Evolutionary conservation across 2,888 invertebrate genomes (phyloP).

Genomic region (Stenolophus ochropezus): DNA sequence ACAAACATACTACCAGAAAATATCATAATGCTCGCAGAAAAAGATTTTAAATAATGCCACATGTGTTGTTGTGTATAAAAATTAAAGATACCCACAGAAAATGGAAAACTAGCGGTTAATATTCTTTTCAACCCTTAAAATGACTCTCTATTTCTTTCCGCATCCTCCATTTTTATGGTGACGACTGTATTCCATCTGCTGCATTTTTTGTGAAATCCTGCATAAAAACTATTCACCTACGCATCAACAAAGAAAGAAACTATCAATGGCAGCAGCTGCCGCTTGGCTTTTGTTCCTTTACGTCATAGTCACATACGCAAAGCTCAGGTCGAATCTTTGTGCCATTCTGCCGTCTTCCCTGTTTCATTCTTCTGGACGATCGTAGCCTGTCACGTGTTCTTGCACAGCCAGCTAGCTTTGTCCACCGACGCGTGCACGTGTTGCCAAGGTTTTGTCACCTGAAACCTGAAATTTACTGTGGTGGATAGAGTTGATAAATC

Average conservation of each 20-base stretch:
- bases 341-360: conserved; percentile 2
- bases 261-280: conserved; percentile 32
- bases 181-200: not conserved
- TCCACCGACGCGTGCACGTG: conserved; percentile 5
- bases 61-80: no score
- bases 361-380: not conserved
- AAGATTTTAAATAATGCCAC: no score
- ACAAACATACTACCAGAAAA: no score
- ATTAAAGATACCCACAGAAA: no score
- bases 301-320: conserved; percentile 38
- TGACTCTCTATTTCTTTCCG: not conserved
- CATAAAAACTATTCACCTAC: conserved; percentile 35
- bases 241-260: conserved; percentile 11
- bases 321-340: conserved; percentile 26
- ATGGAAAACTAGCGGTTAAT: no score
- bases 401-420: not conserved
- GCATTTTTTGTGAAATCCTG: conserved; percentile 18
- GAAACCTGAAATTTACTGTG: not conserved
- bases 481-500: not conserved
- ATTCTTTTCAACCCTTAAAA: no score
- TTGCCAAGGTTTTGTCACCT: conserved; percentile 18
- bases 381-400: not conserved
- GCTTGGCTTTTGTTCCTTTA: conserved; percentile 22
- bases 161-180: not conserved
- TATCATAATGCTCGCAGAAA: no score